Evolutionary conservation across 2,888 invertebrate species (phyloP).

Genomic region (Spisula solida): DNA sequence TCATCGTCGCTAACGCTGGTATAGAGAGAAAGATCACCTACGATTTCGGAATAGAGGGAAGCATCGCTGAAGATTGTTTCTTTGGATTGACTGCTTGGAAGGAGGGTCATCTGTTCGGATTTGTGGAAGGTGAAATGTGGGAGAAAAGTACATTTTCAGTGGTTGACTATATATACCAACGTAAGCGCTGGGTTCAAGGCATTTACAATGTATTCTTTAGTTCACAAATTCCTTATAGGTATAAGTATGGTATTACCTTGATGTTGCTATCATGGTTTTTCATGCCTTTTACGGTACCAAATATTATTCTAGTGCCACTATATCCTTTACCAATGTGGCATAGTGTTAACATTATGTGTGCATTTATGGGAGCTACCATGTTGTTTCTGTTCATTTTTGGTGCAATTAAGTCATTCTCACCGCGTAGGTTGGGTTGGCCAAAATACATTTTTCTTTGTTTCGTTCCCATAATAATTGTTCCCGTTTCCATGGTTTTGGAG

Average conservation of each 20-base stretch:
- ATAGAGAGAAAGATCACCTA: slow-evolving; percentile 79
- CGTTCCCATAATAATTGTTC: slow-evolving; percentile 72
- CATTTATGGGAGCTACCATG: slow-evolving; percentile 77
- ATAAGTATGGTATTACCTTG: slow-evolving; percentile 78
- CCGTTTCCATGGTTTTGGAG: slow-evolving; percentile 76
- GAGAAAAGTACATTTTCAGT: slow-evolving; percentile 83
- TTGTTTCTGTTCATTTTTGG: slow-evolving; percentile 80
- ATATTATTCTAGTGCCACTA: slow-evolving; percentile 74
- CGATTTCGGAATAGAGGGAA: slow-evolving; percentile 81
- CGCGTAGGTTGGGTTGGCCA: slow-evolving; percentile 71
- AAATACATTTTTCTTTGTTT: slow-evolving; percentile 73
- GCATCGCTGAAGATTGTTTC: slow-evolving; percentile 83
- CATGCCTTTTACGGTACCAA: slow-evolving; percentile 80
- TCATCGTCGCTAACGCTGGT: slow-evolving; percentile 81
- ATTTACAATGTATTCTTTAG: slow-evolving; percentile 79
- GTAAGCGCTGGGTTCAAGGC: slow-evolving; percentile 83
- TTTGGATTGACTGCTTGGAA: slow-evolving; percentile 81
- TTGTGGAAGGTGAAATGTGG: slow-evolving; percentile 84
- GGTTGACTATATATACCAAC: slow-evolving; percentile 80
- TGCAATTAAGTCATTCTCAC: slow-evolving; percentile 79
- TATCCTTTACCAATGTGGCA: slow-evolving; percentile 77
- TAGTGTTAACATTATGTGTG: slow-evolving; percentile 70
- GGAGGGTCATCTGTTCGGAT: slow-evolving; percentile 82
- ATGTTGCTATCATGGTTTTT: slow-evolving; percentile 78
- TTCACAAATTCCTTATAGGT: slow-evolving; percentile 75